A percentile compares a stretch with the other conserved stretches of the same genome.
Evolutionary conservation across 2,797 vertebrate species (phyloP).

Genomic region (Pantherophis vulpinus): DNA sequence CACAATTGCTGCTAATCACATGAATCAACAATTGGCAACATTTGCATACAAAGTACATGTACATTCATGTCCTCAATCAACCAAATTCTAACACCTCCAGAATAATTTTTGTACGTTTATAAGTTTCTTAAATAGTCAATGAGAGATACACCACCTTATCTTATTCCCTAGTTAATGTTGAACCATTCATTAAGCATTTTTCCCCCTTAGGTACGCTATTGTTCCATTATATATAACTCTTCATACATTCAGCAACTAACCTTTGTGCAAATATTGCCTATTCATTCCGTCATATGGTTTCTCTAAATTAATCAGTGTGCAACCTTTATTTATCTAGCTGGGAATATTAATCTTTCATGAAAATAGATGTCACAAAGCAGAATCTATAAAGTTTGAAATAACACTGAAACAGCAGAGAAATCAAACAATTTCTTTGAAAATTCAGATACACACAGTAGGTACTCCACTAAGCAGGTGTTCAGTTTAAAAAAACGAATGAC

Average conservation of each 20-base stretch:
- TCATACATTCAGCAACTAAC: neutral
- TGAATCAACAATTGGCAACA: neutral
- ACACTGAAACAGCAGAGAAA: neutral
- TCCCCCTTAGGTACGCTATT: neutral
- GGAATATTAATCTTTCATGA: neutral
- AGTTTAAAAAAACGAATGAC: constrained; percentile 31
- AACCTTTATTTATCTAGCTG: neutral
- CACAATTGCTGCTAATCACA: neutral
- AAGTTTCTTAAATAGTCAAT: neutral
- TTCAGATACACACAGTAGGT: neutral
- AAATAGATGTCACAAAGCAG: neutral
- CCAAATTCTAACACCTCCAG: neutral
- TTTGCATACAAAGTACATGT: neutral
- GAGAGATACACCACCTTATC: neutral
- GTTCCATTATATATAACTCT: neutral
- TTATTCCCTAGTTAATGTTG: neutral
- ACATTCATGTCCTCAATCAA: neutral
- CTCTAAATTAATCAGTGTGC: neutral
- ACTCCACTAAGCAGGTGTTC: constrained; percentile 1
- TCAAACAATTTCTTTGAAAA: constrained; percentile 22
- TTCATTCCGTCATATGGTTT: neutral
- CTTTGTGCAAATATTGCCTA: neutral
- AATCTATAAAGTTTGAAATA: neutral
- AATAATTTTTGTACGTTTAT: neutral
- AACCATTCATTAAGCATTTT: neutral